Base-by-base conservation (phyloP, 2,888 invertebrate species). In the Dynastes hyllus region DNA sequence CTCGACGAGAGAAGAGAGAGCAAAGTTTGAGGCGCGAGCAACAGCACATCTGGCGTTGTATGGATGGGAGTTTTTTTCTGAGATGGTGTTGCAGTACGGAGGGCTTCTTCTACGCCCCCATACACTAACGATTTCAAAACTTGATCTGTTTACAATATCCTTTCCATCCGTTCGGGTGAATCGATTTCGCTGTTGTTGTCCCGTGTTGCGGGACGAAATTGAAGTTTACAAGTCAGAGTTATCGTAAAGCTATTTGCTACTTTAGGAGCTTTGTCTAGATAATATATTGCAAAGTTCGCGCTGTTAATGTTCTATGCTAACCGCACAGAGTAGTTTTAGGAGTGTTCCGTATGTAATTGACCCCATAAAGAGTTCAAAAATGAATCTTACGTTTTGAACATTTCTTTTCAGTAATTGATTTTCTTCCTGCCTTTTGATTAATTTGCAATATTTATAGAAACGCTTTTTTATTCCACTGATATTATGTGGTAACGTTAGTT, bases 271-370 rank as follows among this genome's bases (percentile, higher is more conserved):
- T 69, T 16, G 55, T 5, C 5, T 50, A 51, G 69, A 27, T 53
- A 69, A 53, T 69, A 69, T 69, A 69, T 69, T 69, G 69, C 16
- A 51, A 69, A 69, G 69, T 51, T 69, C n/a, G 51, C 51, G 11
- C 50, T 51, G 1, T 69, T 69, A 51, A 29, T 51, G 69, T 69
- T 51, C 50, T 51, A 5, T n/a, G 29, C 51, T 16, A 29, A 69
- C 53, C 69, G 51, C 50, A 32, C 51, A 13, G 51, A 9, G 50
- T 27, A 69, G 69, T 69, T 69, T 69, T 27, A 13, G 27, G 22
- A 22, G 3, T 32, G 63, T 32, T 63, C 11, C 13, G 45, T 63
- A 13, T 11, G 32, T 1, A 22, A 29, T 32, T 29, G 32, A 63
- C 32, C 32, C 11, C 63, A 58, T 22, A 27, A 32, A 29, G 63